These are phyloP conservation scores for Nyleta sp. DNA, from an alignment of 2,888 invertebrate species.

Conservation along the genomic window DNA sequence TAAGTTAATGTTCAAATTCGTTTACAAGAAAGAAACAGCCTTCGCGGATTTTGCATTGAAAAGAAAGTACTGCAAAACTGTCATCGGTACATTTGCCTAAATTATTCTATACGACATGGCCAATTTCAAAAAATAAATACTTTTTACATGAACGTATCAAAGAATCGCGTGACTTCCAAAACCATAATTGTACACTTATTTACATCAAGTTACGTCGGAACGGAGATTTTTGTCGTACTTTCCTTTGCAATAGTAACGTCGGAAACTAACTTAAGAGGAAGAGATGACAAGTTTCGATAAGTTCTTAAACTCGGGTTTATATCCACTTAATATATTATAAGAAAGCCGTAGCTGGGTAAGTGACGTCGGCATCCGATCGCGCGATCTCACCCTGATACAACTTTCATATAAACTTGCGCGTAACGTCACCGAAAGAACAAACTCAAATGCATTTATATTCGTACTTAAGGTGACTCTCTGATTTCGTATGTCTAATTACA, in stretches of 20 bases:
- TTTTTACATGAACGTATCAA: no score
- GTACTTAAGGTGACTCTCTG: conserved; percentile 8
- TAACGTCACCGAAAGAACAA: conserved; percentile 11
- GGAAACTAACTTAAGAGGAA: conserved; percentile 3
- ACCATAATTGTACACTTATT: conserved; percentile 49
- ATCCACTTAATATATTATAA: conserved; percentile 31
- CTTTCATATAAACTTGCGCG: conserved; percentile 22
- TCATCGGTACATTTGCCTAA: no score
- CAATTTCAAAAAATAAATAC: no score
- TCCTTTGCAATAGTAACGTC: conserved; percentile 15
- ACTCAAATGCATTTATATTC: conserved; percentile 8
- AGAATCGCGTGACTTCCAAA: no score
- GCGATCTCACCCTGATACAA: conserved; percentile 5
- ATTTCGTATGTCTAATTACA: conserved; percentile 43
- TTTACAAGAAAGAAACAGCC: no score
- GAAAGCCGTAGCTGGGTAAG: conserved; percentile 15
- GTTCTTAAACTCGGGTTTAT: conserved; percentile 19
- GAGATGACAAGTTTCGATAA: conserved; percentile 27
- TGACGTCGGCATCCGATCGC: conserved; percentile 1
- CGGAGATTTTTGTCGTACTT: conserved; percentile 5
- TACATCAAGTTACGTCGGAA: conserved; percentile 26
- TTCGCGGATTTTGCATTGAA: no score
- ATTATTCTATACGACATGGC: no score
- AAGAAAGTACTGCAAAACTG: no score
- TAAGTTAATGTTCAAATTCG: no score